Percentiles rank a stretch among this genome's conserved stretches.
phyloP scores from a whole-genome alignment of 2,888 invertebrate species.

The Drosophila nigritarsus region DNA sequence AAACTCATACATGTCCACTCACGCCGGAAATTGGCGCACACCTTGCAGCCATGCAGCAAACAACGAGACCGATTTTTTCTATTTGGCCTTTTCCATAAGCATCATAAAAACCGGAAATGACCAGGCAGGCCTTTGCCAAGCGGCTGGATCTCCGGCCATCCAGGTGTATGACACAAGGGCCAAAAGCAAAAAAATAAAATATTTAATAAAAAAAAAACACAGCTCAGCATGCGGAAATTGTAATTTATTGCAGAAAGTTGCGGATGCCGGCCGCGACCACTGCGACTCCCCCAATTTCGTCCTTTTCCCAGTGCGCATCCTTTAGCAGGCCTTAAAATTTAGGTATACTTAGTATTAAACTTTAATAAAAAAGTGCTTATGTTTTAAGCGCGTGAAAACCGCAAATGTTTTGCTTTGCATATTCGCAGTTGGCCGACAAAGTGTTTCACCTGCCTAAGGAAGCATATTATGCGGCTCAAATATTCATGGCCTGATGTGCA shows the following conservation, averaged over 20 bases:
- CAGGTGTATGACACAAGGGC: conserved; percentile 14
- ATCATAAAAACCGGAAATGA: conserved; percentile 56
- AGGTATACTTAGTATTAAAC: conserved; percentile 39
- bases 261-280: conserved; percentile 52
- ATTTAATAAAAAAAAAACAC: conserved; percentile 9
- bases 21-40: conserved; percentile 80
- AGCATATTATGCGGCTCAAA: conserved; percentile 26
- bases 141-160: conserved; percentile 19
- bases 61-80: conserved; percentile 20
- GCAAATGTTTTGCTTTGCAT: conserved; percentile 31
- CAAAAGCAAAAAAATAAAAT: neutral
- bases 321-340: conserved; percentile 24
- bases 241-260: conserved; percentile 77
- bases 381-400: conserved; percentile 15
- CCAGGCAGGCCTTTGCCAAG: conserved; percentile 48
- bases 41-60: conserved; percentile 75
- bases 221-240: conserved; percentile 72
- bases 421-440: conserved; percentile 9
- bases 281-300: conserved; percentile 26
- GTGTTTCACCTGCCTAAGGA: conserved; percentile 14
- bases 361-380: conserved; percentile 34
- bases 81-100: conserved; percentile 43
- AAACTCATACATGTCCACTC: conserved; percentile 49
- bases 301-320: neutral
- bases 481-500: conserved; percentile 35